Conservation (phyloP, 1,140 invertebrate species). For the Apocrypta bakeri region DNA sequence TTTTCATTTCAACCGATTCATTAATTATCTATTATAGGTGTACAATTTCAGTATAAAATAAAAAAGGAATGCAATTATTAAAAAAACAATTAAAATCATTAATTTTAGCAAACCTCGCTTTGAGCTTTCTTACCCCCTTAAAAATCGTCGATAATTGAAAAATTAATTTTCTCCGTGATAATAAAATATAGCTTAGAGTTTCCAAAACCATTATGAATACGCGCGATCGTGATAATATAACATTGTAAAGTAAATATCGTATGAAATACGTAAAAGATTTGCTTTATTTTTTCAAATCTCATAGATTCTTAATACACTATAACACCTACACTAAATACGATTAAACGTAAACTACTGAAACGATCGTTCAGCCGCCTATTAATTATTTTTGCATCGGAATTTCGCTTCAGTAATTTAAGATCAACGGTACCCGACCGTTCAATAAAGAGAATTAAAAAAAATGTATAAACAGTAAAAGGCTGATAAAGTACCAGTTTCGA, state of each 20-base stretch:
- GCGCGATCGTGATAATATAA: background rate
- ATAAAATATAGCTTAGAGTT: background rate
- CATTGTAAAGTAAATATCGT: background rate
- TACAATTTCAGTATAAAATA: no score
- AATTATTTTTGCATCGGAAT: background rate
- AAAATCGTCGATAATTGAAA: background rate
- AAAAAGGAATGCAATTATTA: no score
- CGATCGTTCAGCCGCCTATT: background rate
- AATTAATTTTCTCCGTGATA: background rate
- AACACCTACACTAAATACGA: background rate
- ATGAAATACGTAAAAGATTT: slow-evolving; percentile 12
- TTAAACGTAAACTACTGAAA: background rate
- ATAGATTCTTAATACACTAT: background rate
- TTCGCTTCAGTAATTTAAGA: background rate
- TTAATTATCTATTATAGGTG: no score
- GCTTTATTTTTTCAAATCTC: background rate
- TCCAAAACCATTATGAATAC: background rate
- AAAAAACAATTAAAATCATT: no score
- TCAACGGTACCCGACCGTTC: background rate
- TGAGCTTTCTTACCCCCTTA: no score
- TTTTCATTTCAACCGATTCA: no score
- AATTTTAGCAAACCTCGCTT: no score
- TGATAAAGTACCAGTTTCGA: slow-evolving; percentile 36
- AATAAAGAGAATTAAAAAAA: slow-evolving; percentile 32
- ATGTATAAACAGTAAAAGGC: slow-evolving; percentile 44